Base-by-base conservation (phyloP, 2,888 invertebrate species). In the Drosophila sordidula region DNA sequence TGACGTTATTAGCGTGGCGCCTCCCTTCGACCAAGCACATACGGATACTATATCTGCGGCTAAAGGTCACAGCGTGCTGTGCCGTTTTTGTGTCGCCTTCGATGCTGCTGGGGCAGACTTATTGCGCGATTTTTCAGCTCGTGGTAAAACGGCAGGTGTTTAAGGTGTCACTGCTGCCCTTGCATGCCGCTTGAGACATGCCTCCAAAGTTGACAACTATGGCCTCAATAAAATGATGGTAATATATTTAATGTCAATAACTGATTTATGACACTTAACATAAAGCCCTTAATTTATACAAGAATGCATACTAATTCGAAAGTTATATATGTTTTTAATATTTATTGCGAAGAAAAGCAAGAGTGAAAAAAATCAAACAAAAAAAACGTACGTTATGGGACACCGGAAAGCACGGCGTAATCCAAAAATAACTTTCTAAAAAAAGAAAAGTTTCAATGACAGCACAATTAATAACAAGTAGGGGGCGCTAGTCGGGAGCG, bases 361-460 rank as follows among this genome's bases (percentile, higher is more conserved):
- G 6, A 29, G 6, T 29, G 6, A 8, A 29, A 0, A 29, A 29
- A 29, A 29, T 6, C 22, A 22, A 22, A 2, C 22, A 22, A 22
- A 22, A n/a, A n/a, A n/a, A n/a, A n/a, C n/a, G n/a, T n/a, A n/a
- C n/a, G n/a, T n/a, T n/a, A n/a, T n/a, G n/a, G n/a, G n/a, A n/a
- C n/a, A n/a, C n/a, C n/a, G n/a, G n/a, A n/a, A n/a, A n/a, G n/a
- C n/a, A n/a, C 22, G 22, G 22, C 22, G 3, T 22, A 22, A 22
- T 29, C 73, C 76, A 70, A 70, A 78, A 78, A 75, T 78, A 78
- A 51, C 61, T 45, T 46, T 51, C 22, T 22, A 4, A 62, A 59
- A 59, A 59, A n/a, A 44, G 41, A 68, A 69, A 81, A 71, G 61
- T 75, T 81, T 79, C 79, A 79, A 72, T 81, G 79, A 66, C 82